Base-by-base conservation (phyloP, 2,113 vertebrate genomes). In the Baryphthengus martii region DNA sequence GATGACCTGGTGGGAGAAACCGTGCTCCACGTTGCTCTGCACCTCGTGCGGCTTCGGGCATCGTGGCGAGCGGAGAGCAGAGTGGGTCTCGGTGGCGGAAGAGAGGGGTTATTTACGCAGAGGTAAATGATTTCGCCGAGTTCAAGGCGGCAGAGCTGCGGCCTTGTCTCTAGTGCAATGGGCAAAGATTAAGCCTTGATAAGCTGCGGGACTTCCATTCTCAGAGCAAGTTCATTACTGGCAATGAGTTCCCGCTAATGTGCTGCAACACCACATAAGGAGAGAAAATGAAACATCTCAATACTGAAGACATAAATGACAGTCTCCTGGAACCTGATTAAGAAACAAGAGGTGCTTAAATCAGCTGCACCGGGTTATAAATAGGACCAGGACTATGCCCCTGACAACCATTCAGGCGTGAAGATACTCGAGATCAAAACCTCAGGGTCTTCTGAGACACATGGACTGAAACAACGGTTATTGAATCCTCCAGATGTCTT, bases 41-140 rank as follows among this genome's bases (percentile, higher is more conserved):
- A 1, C 14, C 82, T 53, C 23, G 0, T 4, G 28, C 35, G 16
- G 33, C 65, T 56, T 29, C 0, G 1, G 45, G 55, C 8, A 13
- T 9, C 4, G 0, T 2, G 29, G 71, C 0, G 59, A 68, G 72
- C 40, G 52, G 71, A n/a, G 65, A 42, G 6, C 33, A 23, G 35
- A 61, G 50, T 3, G 0, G 18, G 7, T 5, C 58, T 55, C n/a
- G n/a, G n/a, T n/a, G n/a, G n/a, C n/a, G n/a, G n/a, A n/a, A n/a
- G n/a, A n/a, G n/a, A n/a, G n/a, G n/a, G n/a, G n/a, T n/a, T 58
- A 9, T 8, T 17, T 72, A 62, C 1, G 24, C 18, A 9, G 58
- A 24, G 52, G 25, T 19, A 68, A 53, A 68, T 13, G 63, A 19
- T 74, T 62, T 66, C 3, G 4, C 6, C 1, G 4, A 39, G 77